These are phyloP conservation scores for Aselliscus stoliczkanus DNA, from an alignment of 2,797 vertebrate genomes.

Conservation along the genomic window DNA sequence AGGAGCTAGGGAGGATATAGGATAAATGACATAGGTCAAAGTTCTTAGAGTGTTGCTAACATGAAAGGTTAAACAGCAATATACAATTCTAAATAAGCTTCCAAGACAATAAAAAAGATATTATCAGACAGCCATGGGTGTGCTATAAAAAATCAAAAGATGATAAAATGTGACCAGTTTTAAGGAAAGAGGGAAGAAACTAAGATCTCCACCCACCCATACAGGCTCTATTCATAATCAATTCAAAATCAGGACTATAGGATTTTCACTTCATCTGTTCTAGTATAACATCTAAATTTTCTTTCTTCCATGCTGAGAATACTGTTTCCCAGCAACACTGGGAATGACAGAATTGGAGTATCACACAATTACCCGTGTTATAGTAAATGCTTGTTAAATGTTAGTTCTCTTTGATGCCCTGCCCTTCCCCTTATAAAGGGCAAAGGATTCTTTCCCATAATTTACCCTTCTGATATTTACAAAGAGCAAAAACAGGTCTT, in stretches of 20 bases:
- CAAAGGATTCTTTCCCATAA: not conserved
- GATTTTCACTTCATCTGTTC: not conserved
- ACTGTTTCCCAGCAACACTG: not conserved
- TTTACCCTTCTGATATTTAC: slow-evolving; percentile 25
- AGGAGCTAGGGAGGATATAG: not conserved
- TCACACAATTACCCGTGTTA: not conserved
- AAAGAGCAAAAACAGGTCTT: not conserved
- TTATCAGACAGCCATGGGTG: not conserved
- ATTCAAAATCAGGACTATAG: not conserved
- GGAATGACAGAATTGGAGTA: not conserved
- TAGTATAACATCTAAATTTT: not conserved
- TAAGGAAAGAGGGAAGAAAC: not conserved
- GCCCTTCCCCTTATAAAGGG: not conserved
- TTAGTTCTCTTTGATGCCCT: not conserved
- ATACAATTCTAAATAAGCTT: not conserved
- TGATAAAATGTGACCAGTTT: not conserved
- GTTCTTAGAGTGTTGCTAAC: not conserved
- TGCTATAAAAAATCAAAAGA: not conserved
- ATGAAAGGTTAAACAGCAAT: not conserved
- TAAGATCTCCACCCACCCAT: not conserved
- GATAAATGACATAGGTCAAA: not conserved
- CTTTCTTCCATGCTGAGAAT: not conserved
- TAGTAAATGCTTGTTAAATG: not conserved
- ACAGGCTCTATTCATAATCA: not conserved
- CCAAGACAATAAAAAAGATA: not conserved